Evolutionary conservation across 53 echinoderm and acorn worm genomes (phyloP), one percentile per base, ranked within the genome.

Genomic region (Arbacia lixula): DNA sequence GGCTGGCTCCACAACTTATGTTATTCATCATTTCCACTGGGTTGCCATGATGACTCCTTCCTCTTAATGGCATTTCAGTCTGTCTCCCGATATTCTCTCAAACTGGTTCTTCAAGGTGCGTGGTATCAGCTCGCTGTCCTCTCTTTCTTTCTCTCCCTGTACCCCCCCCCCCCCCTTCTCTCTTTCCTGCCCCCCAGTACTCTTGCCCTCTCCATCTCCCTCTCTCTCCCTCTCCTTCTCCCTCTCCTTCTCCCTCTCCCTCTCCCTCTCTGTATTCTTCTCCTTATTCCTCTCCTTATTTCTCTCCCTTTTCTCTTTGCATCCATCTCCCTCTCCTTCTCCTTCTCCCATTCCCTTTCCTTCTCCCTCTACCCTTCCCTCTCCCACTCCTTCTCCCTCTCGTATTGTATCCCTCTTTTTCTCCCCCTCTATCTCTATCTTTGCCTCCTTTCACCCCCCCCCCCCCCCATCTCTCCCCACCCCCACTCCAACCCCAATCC

Each of bases 21-120:
- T 46, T 77, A 35, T 60, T 77, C 78, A 56, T 77, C 78, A 57
- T 77, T 69, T 58, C 60, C 37, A 34, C 27, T 60, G 36, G 58
- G 41, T 37, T 49, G n/a, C 57, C 60, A 77, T 74, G 53, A 51
- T 74, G 74, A 53, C 53, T 73, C 35, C 31, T 27, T 72, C 30
- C 65, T 34, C 74, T 37, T 81, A 81, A 81, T 81, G 82, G 64
- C 65, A 63, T 27, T 81, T 63, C 82, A 81, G 82, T 40, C 82
- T 81, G 82, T 81, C 64, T 49, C 43, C 82, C 64, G 31, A 74
- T 74, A 69, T 69, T 36, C 19, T 53, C 74, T 74, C 30, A 39
- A 19, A 9, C 14, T 46, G 6, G 6, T 46, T 46, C 68, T 19
- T 41, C 68, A 32, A 64, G 30, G 31, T 8, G 69, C 43, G 41